Base-by-base conservation (phyloP, 2,113 vertebrate species). In the Antennarius striatus region DNA sequence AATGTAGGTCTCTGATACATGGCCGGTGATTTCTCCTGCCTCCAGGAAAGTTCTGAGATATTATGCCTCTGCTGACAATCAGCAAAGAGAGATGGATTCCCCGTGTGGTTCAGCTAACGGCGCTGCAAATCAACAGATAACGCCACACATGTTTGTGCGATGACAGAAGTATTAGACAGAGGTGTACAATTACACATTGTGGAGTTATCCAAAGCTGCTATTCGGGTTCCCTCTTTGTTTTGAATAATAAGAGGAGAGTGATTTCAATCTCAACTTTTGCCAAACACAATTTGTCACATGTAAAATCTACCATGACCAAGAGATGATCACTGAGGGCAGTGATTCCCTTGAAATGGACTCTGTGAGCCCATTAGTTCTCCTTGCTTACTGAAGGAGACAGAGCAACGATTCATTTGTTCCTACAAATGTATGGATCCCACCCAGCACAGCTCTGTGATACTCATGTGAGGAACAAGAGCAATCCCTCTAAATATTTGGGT, bases 401-500 rank as follows among this genome's bases (percentile, higher is more conserved):
- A 7, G 32, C 7, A 7, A 36, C 32, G 32, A n/a, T 72, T 51
- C 30, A 50, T 71, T 39, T 69, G 42, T 47, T 69, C 54, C 30
- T 48, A 13, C 3, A 45, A 45, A 45, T 45, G 12, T 45, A 45
- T 45, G 42, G 9, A 9, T 9, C 6, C 57, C 57, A 51, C 53
- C 61, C 70, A 47, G 53, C 57, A 53, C 29, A 68, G 61, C 68
- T 36, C 32, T 5, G 40, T 12, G 39, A 73, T 64, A 60, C 51
- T 64, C 32, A 74, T 68, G 43, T 72, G 69, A 68, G 28, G 22
- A 59, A 8, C 0, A 32, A 16, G 22, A 59, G 10, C 0, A 39
- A 17, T 49, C 32, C 32, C 32, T 36, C 32, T 7, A 36, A 36
- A 36, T 4, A 36, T 36, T 36, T 7, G 22, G 22, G 22, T 22